Conservation (phyloP, 2,113 vertebrate species). For the Cyphomyrus plagiostoma region DNA sequence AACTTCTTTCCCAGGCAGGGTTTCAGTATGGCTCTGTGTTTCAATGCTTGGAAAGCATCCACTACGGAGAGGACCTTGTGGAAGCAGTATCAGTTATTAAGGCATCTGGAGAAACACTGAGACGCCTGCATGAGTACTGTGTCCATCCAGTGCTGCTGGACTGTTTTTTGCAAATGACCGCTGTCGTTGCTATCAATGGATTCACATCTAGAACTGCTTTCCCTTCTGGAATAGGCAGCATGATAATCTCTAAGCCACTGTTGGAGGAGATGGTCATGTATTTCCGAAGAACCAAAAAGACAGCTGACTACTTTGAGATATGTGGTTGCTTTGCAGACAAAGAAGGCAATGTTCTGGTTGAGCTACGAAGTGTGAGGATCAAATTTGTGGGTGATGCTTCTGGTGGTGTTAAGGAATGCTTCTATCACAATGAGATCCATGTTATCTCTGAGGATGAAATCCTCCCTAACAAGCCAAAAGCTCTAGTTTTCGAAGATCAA, state of each 20-base stretch:
- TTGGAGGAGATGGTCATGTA: conserved; percentile 75
- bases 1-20: conserved; percentile 55
- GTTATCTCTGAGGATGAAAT: conserved; percentile 23
- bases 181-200: conserved; percentile 45
- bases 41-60: conserved; percentile 61
- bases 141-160: conserved; percentile 77
- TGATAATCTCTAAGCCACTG: conserved; percentile 57
- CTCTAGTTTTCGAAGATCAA: conserved; percentile 71
- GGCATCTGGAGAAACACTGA: conserved; percentile 52
- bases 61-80: conserved; percentile 64
- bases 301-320: conserved; percentile 60
- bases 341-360: conserved; percentile 62
- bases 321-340: conserved; percentile 73
- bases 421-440: conserved; percentile 66
- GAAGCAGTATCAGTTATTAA: conserved; percentile 67
- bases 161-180: conserved; percentile 72
- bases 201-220: conserved; percentile 51
- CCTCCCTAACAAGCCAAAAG: conserved; percentile 45
- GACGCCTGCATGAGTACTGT: conserved; percentile 61
- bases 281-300: conserved; percentile 56
- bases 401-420: conserved; percentile 52
- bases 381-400: conserved; percentile 50
- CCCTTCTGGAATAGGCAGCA: conserved; percentile 67
- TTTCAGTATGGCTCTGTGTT: conserved; percentile 71
- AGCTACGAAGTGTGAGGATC: conserved; percentile 64